Base-by-base conservation (phyloP, 2,888 invertebrate species). In the Tortricodes alternella region DNA sequence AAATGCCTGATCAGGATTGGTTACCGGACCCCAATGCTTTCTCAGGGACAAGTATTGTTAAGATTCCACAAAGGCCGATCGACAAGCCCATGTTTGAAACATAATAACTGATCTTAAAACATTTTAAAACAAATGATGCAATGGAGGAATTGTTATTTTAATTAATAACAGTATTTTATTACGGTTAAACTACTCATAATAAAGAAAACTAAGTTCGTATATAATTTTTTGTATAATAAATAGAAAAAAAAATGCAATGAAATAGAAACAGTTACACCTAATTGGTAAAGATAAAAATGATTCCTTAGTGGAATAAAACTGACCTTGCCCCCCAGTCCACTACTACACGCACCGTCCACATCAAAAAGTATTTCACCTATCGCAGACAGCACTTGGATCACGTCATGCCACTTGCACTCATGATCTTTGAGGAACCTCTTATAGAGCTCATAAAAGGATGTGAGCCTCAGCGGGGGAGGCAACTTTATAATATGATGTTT, bases 381-480 rank as follows among this genome's bases (percentile, higher is more conserved):
- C 37, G 86, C 81, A 51, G 81, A 78, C 62, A 91, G 76, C 43
- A 90, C 74, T 79, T 89, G 89, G 46, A 88, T 73, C 62, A 91
- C 74, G 74, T 90, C 89, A 67, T 88, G 89, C 91, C 89, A 91
- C 69, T 85, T 86, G 78, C 87, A 89, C 59, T 86, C 82, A 74
- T 89, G 87, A 62, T 89, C 89, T 78, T 89, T 88, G 62, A 90
- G 83, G 75, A 90, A 84, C 66, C 83, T 78, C 68, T 83, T 89
- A 74, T 89, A 91, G 37, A 90, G 75, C 61, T 87, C 87, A 66
- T 83, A 88, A 69, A 89, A 88, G 60, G 89, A 89, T 57, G 76
- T 69, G 53, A 89, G 69, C 55, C 81, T 79, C 29, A 86, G 74
- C 27, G 86, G 41, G n/a, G 35, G 48, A 41, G 48, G 83, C 58